phyloP scores from a whole-genome alignment of 1,140 invertebrate genomes.

The Listronotus oregonensis region DNA sequence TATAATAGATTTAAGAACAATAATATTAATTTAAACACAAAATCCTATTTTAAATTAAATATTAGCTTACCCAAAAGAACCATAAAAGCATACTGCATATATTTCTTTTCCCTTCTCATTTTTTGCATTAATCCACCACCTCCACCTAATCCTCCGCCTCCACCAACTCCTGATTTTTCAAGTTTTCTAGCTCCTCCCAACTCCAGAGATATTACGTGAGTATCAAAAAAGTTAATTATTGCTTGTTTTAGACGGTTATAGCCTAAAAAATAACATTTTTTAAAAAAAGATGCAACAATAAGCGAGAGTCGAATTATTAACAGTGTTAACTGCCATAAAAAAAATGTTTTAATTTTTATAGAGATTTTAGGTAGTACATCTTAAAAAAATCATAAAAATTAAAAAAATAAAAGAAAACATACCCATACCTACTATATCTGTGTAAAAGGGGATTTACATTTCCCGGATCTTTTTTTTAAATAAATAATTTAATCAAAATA shows the following conservation, averaged over 20 bases:
- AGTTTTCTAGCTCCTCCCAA: constrained; percentile 26
- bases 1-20: too few relatives aligned
- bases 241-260: constrained; percentile 38
- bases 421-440: background rate
- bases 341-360: too few relatives aligned
- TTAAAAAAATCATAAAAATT: too few relatives aligned
- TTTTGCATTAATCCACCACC: constrained; percentile 39
- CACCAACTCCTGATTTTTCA: constrained; percentile 6
- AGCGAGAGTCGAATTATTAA: constrained; percentile 22
- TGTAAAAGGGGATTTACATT: too few relatives aligned
- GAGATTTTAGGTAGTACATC: too few relatives aligned
- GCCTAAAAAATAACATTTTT: constrained; percentile 20
- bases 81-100: constrained; percentile 57
- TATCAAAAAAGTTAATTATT: constrained; percentile 45
- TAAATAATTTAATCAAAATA: too few relatives aligned
- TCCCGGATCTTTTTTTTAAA: too few relatives aligned
- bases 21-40: too few relatives aligned
- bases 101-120: constrained; percentile 47
- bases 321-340: too few relatives aligned
- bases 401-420: background rate
- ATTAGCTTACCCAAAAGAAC: constrained; percentile 57
- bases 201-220: constrained; percentile 47
- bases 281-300: background rate
- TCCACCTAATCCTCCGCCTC: constrained; percentile 17
- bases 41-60: too few relatives aligned